Base-by-base conservation (phyloP, 2,888 invertebrate genomes). In the Ethmia dodecea region DNA sequence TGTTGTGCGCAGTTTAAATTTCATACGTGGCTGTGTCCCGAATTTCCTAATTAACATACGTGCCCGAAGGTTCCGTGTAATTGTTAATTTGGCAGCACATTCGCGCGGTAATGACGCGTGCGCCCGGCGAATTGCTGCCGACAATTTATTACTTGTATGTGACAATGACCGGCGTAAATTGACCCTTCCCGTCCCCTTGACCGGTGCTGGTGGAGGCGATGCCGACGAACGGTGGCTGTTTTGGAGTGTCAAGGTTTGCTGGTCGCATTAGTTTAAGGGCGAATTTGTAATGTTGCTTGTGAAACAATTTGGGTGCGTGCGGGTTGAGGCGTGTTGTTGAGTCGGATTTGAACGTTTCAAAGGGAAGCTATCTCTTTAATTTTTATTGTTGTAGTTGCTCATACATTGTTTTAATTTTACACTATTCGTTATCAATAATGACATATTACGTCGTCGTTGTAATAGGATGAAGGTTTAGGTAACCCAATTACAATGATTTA, bases 11-110 rank as follows among this genome's bases (percentile, higher is more conserved):
- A 35, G 29, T 35, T 35, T 29, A 15, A 14, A 29, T 28, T n/a
- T 25, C 25, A 11, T 24, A 22, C 9, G 26, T 26, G 28, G 10
- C 44, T 52, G 47, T 55, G 54, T 56, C 55, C 64, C 22, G 70
- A 67, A 74, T 73, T 75, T 69, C 65, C 80, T 77, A 79, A 81
- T 80, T 79, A 81, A 70, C 78, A 69, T 69, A 72, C 63, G 70
- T 8, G 33, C 61, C 69, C 68, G 60, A 64, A 57, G 66, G 60
- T 63, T 60, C n/a, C 56, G 57, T 59, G 65, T 81, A 81, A 81
- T 81, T 81, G 81, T 80, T 80, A 80, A 81, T 80, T 81, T 79
- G 78, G 74, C n/a, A 67, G 63, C 73, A 74, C 74, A 76, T 78
- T 76, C 77, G 67, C 61, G 55, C 61, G 62, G 72, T 79, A 80